phyloP scores from a whole-genome alignment of 2,888 invertebrate genomes.

The Eupithecia subumbrata region DNA sequence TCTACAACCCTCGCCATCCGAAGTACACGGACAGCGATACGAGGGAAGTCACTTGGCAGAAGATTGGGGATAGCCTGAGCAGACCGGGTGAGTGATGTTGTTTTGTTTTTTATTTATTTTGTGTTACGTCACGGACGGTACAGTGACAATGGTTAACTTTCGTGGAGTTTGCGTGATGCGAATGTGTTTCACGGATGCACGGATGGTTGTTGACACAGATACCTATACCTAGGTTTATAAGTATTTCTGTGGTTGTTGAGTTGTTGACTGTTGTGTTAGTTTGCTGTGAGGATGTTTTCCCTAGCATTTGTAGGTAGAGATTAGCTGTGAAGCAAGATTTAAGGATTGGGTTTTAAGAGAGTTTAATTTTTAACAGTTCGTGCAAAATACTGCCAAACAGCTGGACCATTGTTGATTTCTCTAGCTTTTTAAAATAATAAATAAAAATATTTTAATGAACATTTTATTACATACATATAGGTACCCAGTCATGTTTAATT shows the following conservation, averaged over 20 bases:
- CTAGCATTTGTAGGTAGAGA: background rate
- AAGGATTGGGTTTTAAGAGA: background rate
- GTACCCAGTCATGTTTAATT: too few relatives aligned
- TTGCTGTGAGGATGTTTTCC: background rate
- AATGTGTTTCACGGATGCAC: background rate
- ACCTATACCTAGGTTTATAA: too few relatives aligned
- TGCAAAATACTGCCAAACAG: background rate
- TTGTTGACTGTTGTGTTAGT: background rate
- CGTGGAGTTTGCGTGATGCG: background rate
- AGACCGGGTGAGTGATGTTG: constrained; percentile 66
- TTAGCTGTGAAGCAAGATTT: background rate
- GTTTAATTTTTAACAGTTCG: background rate
- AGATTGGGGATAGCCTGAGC: constrained; percentile 68
- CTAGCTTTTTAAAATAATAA: background rate
- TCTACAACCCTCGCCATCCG: constrained; percentile 67
- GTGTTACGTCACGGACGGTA: constrained; percentile 7
- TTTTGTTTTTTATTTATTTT: constrained; percentile 26
- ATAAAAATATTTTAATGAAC: background rate
- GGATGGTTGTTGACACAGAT: background rate
- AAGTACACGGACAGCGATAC: constrained; percentile 68
- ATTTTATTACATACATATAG: too few relatives aligned
- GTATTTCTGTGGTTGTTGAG: too few relatives aligned
- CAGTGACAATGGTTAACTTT: background rate
- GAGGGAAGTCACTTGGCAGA: constrained; percentile 74
- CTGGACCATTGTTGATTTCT: background rate